These are phyloP conservation scores for Apamea monoglypha DNA, from an alignment of 2,888 invertebrate species.

Conservation along the genomic window DNA sequence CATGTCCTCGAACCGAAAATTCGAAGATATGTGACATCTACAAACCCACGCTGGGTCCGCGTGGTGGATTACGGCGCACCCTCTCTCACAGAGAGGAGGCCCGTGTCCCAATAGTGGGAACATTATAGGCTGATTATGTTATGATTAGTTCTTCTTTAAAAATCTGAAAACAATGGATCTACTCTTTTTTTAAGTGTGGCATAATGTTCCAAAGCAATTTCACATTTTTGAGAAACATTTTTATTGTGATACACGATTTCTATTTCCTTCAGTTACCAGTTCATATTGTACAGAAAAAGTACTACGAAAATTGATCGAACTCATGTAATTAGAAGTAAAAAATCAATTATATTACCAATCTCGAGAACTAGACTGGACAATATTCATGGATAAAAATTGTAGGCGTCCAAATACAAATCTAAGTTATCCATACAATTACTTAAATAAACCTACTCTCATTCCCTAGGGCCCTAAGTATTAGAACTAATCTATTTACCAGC, in stretches of 20 bases:
- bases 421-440: not conserved
- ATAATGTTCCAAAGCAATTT: not conserved
- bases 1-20: too few relatives aligned
- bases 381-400: not conserved
- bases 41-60: too few relatives aligned
- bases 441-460: not conserved
- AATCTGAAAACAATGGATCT: not conserved
- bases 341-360: not conserved
- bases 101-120: too few relatives aligned
- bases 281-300: too few relatives aligned
- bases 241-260: not conserved
- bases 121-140: too few relatives aligned
- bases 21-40: too few relatives aligned
- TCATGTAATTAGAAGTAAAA: not conserved
- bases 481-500: constrained; percentile 14
- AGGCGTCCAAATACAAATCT: not conserved
- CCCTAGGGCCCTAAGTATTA: not conserved
- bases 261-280: too few relatives aligned
- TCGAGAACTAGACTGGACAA: too few relatives aligned
- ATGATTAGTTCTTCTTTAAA: not conserved
- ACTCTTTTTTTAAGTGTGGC: not conserved
- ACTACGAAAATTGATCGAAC: too few relatives aligned
- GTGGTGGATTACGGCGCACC: too few relatives aligned
- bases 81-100: too few relatives aligned
- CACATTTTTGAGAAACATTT: too few relatives aligned